Base-by-base conservation (phyloP, 2,797 vertebrate species). In the Pangasius macronema region DNA sequence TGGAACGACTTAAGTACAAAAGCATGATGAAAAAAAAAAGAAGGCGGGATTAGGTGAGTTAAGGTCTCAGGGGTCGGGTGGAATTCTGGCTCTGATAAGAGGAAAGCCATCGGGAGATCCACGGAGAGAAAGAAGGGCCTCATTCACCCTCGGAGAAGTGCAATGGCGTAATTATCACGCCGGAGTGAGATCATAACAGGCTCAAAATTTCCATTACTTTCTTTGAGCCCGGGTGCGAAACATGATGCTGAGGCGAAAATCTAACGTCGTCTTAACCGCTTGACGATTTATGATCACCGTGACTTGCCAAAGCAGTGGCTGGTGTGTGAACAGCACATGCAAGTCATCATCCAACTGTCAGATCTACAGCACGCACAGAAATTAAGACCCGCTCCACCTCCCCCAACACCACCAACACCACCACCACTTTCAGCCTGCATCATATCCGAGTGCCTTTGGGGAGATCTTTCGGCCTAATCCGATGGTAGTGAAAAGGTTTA, bases 321-420 rank as follows among this genome's bases (percentile, higher is more conserved):
- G 90, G 91, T 91, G 93, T 91, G 93, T 90, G 87, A 91, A 90
- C 90, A 73, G 75, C 87, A 93, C 91, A 87, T 91, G 92, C 92
- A 91, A 94, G 93, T 93, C 94, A 93, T 95, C 95, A 93, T 93
- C 92, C 84, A 88, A 92, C 91, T 92, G 89, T 92, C 93, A 91
- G 87, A 88, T 88, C 57, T 82, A 90, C 92, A 90, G 87, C 89
- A 87, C 53, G 67, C 24, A 42, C 49, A 55, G 86, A 88, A 85
- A 89, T 53, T 27, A 76, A 82, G 30, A 42, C 49, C 82, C 24
- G 46, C 39, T 11, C 11, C 82, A 30, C 33, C 16, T 68, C 46
- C 80, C 33, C 36, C 67, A 57, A 75, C 36, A 63, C 22, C 22
- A 9, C 22, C 22, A 9, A 11, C 73, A 49, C n/a, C 55, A 20